These are phyloP conservation scores for Crotalus horridus DNA, from an alignment of 2,113 vertebrate species.

Conservation along the genomic window DNA sequence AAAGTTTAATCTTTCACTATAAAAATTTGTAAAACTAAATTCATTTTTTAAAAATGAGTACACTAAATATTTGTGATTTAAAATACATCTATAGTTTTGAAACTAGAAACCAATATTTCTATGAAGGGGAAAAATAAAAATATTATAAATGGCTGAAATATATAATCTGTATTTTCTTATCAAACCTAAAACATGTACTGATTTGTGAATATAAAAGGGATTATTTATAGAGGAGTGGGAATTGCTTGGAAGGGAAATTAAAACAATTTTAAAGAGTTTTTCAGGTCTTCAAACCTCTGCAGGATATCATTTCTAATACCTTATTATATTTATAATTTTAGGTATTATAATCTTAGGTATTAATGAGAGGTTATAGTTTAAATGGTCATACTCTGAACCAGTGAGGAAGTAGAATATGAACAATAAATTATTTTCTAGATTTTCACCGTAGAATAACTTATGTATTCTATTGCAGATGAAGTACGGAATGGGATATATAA, in stretches of 20 bases:
- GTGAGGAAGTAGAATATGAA: neutral
- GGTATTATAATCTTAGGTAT: neutral
- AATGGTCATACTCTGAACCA: neutral
- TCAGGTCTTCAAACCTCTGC: neutral
- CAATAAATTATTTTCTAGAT: neutral
- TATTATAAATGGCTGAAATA: neutral
- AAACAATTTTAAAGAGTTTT: neutral
- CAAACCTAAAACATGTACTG: neutral
- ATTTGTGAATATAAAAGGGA: neutral
- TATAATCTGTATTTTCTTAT: neutral
- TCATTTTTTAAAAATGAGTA: neutral
- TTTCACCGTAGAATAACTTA: neutral
- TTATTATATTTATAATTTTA: neutral
- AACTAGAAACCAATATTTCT: neutral
- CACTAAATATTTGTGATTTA: neutral
- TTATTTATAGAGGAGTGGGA: neutral
- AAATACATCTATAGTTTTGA: neutral
- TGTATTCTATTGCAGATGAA: slow-evolving; percentile 67
- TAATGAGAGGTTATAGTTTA: neutral
- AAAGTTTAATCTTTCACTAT: neutral
- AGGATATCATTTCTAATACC: neutral
- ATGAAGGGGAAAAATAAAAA: neutral
- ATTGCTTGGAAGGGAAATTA: neutral
- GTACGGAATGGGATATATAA: slow-evolving; percentile 76
- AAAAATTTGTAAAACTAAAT: neutral